Percentiles rank a stretch among this genome's conserved stretches.
These are phyloP conservation scores for Borostomias antarcticus DNA, from an alignment of 2,797 vertebrate genomes.

Conservation along the genomic window DNA sequence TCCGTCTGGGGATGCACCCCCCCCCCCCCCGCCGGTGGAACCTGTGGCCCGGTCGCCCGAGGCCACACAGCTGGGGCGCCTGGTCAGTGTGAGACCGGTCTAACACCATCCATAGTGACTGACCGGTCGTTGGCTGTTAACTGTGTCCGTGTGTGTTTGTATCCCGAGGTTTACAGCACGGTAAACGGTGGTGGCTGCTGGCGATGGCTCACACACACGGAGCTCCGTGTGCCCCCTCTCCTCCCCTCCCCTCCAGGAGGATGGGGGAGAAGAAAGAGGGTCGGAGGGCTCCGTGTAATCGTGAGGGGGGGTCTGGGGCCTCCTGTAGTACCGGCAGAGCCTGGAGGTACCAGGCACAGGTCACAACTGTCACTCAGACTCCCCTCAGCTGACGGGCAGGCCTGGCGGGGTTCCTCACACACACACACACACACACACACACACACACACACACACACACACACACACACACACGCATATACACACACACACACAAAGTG, in stretches of 20 bases:
- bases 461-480: constrained; percentile 30
- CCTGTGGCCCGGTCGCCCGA: background rate
- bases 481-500: constrained; percentile 6
- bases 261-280: background rate
- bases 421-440: constrained; percentile 21
- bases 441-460: constrained; percentile 50
- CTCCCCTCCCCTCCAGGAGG: constrained; percentile 25
- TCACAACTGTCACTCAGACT: constrained; percentile 63
- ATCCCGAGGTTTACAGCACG: background rate
- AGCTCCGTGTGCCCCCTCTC: constrained; percentile 20
- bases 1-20: constrained; percentile 39
- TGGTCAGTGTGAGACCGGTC: background rate
- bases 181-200: background rate
- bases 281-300: too few relatives aligned
- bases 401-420: background rate
- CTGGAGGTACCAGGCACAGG: constrained; percentile 47
- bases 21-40: constrained; percentile 7
- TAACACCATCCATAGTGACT: background rate
- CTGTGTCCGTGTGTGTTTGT: background rate
- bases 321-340: background rate
- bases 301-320: too few relatives aligned
- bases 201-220: constrained; percentile 19
- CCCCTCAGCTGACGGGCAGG: too few relatives aligned
- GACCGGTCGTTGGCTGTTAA: background rate
- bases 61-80: background rate